phyloP scores from a whole-genome alignment of 1,140 invertebrate species.

The Scaptomyza montana region DNA sequence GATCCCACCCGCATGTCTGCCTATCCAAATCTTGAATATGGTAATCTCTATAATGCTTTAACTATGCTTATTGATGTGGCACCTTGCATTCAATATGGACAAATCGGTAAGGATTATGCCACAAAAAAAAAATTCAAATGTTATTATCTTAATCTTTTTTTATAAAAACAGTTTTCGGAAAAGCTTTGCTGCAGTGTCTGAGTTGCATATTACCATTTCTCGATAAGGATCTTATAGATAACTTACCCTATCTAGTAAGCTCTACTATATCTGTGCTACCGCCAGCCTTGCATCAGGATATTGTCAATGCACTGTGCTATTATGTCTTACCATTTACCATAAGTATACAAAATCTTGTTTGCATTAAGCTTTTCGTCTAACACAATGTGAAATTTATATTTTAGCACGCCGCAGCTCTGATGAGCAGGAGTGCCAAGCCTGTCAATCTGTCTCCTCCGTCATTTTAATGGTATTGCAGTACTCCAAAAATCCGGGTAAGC shows the following conservation, averaged over 20 bases:
- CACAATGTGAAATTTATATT: constrained; percentile 17
- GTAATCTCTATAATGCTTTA: constrained; percentile 94
- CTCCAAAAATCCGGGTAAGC: constrained; percentile 92
- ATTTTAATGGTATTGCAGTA: constrained; percentile 99
- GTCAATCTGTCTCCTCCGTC: constrained; percentile 96
- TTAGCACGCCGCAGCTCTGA: constrained; percentile 87
- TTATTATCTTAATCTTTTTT: background rate
- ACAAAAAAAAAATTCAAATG: no score
- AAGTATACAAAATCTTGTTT: constrained; percentile 85
- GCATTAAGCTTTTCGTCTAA: background rate
- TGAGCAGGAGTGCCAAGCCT: constrained; percentile 92
- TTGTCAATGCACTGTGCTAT: constrained; percentile 97
- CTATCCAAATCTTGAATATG: constrained; percentile 98
- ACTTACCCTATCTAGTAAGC: constrained; percentile 96
- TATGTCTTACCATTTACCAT: constrained; percentile 98
- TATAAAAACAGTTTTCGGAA: constrained; percentile 91
- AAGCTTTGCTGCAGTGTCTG: constrained; percentile 94
- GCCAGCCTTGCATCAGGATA: constrained; percentile 94
- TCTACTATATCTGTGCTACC: constrained; percentile 97
- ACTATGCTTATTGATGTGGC: constrained; percentile 93
- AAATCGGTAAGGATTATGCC: constrained; percentile 87
- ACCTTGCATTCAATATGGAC: constrained; percentile 91
- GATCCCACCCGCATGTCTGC: constrained; percentile 93
- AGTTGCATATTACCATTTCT: constrained; percentile 97
- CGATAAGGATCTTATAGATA: constrained; percentile 97